Evolutionary conservation across 1,140 invertebrate species (phyloP), one percentile per base, ranked within the genome.

Genomic region (Lucilia cuprina): DNA sequence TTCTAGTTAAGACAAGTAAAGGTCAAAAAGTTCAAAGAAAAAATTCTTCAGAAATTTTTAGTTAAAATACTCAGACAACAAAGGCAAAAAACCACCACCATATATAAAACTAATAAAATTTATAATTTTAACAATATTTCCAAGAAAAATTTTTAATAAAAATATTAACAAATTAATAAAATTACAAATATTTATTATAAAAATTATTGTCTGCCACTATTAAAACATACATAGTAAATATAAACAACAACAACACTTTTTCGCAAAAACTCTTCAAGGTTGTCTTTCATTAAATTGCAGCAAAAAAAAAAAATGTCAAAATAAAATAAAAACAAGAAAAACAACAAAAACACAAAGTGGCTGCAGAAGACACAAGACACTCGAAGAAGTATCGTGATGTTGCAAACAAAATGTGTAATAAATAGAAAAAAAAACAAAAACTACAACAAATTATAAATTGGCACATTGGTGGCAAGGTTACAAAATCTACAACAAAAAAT

Each of bases 401-500:
- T 30, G 25, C 25, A 30, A 41, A 41, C 41, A 41, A 41, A 41
- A 41, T 41, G 41, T 41, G 19, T 25, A 21, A 13, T 13, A 55
- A 21, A n/a, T 70, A 21, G n/a, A 70, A 70, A 21, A 70, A n/a
- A 70, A n/a, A 70, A 70, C n/a, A 70, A 70, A 2, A 41, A 70
- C 21, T 70, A n/a, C 25, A 30, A 30, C 25, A 30, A 30, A 30
- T 3, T 21, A 70, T 70, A 21, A 70, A 70, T 70, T 70, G 65
- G 65, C 65, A 70, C 65, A 70, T 70, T 70, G 65, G 65, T 21
- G 65, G 21, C 65, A 70, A 70, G 65, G 65, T 70, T 70, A n/a
- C 65, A 70, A 19, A 19, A 70, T 9, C 17, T 25, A 70, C 65
- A 60, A 60, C 41, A 70, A 70, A 70, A 8, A 55, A 1, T 55